These are phyloP conservation scores for Bambusicola thoracicus DNA, from an alignment of 2,113 vertebrate species.

Conservation along the genomic window DNA sequence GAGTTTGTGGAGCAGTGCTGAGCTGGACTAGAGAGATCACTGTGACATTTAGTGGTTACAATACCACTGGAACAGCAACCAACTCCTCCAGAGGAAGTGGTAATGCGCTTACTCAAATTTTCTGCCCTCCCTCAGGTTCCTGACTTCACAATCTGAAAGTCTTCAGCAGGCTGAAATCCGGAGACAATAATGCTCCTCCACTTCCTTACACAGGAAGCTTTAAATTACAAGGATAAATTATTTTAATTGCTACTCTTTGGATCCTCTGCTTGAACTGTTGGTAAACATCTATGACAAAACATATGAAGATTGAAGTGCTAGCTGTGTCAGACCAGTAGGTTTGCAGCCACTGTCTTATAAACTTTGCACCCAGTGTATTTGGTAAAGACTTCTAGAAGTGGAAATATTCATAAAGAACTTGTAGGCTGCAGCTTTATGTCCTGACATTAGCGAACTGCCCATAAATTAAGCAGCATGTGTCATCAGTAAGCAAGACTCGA, in stretches of 20 bases:
- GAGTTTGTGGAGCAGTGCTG: constrained; percentile 17
- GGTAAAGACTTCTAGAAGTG: neutral
- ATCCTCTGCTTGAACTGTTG: constrained; percentile 59
- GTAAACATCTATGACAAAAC: constrained; percentile 54
- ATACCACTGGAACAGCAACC: constrained; percentile 65
- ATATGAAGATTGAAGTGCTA: neutral
- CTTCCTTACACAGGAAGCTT: constrained; percentile 78
- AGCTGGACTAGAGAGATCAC: constrained; percentile 54
- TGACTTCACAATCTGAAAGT: constrained; percentile 60
- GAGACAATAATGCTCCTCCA: constrained; percentile 56
- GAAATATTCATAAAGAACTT: constrained; percentile 16
- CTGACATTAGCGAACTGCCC: neutral
- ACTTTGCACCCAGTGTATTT: neutral
- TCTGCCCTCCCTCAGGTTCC: constrained; percentile 54
- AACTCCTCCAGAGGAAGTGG: constrained; percentile 61
- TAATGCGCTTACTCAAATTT: constrained; percentile 48
- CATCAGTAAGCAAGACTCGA: neutral
- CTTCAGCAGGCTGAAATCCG: constrained; percentile 24
- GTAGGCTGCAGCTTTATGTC: neutral
- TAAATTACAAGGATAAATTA: constrained; percentile 77
- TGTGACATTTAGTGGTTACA: constrained; percentile 70
- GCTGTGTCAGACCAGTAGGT: neutral
- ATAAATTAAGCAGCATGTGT: neutral
- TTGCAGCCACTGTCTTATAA: neutral
- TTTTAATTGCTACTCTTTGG: constrained; percentile 75